These are phyloP conservation scores for Patella ulyssiponensis DNA, from an alignment of 2,888 invertebrate genomes.

Conservation along the genomic window DNA sequence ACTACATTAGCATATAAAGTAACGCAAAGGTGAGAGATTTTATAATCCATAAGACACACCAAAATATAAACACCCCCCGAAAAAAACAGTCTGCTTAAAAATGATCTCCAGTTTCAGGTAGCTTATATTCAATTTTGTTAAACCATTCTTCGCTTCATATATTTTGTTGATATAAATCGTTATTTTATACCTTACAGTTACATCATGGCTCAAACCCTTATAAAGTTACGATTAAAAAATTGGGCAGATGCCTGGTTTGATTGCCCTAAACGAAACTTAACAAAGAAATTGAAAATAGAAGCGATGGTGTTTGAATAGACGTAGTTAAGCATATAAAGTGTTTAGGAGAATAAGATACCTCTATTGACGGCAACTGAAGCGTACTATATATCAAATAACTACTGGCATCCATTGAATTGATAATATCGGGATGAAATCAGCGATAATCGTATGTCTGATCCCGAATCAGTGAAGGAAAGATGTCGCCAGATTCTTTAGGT, in stretches of 20 bases:
- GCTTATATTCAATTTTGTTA: too few species aligned
- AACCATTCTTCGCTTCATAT: background rate
- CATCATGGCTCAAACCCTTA: background rate
- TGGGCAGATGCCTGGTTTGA: conserved; percentile 1
- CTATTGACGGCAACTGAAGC: background rate
- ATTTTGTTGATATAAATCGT: background rate
- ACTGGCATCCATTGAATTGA: background rate
- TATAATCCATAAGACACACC: too few species aligned
- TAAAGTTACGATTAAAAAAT: background rate
- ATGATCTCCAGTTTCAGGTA: too few species aligned
- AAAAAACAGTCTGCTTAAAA: too few species aligned
- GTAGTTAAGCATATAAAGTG: conserved; percentile 5
- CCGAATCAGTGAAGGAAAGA: background rate
- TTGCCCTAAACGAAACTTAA: background rate
- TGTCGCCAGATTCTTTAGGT: conserved; percentile 5
- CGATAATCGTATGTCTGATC: conserved; percentile 10
- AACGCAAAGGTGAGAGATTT: too few species aligned
- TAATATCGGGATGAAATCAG: conserved; percentile 4
- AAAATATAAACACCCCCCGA: too few species aligned
- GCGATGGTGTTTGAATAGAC: background rate
- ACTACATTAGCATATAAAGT: too few species aligned
- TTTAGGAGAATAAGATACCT: background rate
- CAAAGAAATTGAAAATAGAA: background rate
- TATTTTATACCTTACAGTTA: background rate
- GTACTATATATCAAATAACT: conserved; percentile 9